Conservation (phyloP, 2,113 vertebrate species). For the Myanophis thanlyinensis region DNA sequence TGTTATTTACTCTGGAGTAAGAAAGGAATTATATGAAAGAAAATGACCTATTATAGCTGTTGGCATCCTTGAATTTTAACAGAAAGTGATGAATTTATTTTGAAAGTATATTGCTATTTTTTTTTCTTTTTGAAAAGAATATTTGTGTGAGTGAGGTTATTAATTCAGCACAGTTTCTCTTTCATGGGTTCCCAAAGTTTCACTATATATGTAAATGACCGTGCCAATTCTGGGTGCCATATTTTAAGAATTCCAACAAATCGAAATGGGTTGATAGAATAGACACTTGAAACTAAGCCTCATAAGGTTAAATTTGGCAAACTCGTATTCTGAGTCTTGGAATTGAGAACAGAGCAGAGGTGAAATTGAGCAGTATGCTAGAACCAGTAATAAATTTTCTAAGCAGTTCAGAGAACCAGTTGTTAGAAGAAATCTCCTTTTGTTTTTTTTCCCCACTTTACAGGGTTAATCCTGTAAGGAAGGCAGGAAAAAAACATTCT, state of each 20-base stretch:
- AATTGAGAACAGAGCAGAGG: too few relatives aligned
- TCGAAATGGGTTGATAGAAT: neutral
- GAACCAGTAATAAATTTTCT: too few relatives aligned
- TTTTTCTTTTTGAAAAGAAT: constrained; percentile 10
- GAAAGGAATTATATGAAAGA: constrained; percentile 42
- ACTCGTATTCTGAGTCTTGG: neutral
- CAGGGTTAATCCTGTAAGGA: too few relatives aligned
- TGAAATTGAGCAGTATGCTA: too few relatives aligned
- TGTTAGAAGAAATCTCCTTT: too few relatives aligned
- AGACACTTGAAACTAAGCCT: neutral
- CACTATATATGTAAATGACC: neutral
- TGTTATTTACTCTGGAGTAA: constrained; percentile 60
- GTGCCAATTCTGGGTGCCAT: neutral
- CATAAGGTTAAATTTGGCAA: neutral
- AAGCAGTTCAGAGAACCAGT: too few relatives aligned
- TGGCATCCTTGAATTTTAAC: constrained; percentile 32
- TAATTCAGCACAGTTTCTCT: constrained; percentile 5
- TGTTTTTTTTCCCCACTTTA: too few relatives aligned
- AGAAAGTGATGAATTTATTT: constrained; percentile 37
- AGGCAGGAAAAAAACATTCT: too few relatives aligned
- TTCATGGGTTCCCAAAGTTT: neutral
- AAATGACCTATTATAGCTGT: constrained; percentile 48
- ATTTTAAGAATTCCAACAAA: neutral
- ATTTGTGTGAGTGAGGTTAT: neutral
- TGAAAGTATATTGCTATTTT: neutral